Percentiles rank a stretch among this genome's conserved stretches.
Evolutionary conservation across 2,113 vertebrate species (phyloP).

Genomic region (Anthoscopus minutus): DNA sequence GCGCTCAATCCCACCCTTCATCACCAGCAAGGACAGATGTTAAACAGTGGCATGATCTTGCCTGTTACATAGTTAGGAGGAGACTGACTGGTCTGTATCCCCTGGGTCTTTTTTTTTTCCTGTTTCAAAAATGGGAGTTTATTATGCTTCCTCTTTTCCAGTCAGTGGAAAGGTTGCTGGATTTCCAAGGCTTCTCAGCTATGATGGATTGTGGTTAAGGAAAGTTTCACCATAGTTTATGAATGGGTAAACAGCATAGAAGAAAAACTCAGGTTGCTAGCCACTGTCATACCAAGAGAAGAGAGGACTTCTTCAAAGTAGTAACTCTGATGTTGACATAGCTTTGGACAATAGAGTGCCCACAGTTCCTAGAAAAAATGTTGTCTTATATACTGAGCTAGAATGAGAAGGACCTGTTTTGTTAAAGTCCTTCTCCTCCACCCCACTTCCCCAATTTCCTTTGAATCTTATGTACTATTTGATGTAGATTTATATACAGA

Average conservation of each 20-base stretch:
- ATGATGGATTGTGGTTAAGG: neutral
- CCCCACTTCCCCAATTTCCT: accelerated
- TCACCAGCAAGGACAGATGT: neutral
- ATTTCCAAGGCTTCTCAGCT: neutral
- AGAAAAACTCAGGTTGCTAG: neutral
- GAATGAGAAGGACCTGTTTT: neutral
- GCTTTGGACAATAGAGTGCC: neutral
- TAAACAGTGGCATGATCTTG: neutral
- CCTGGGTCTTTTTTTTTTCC: neutral
- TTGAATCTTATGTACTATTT: neutral
- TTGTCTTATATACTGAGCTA: neutral
- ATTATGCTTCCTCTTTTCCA: neutral
- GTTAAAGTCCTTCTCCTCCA: neutral
- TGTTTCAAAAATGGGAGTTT: neutral
- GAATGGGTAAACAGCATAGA: neutral
- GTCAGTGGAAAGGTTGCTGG: neutral
- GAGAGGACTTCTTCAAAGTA: neutral
- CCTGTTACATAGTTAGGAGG: neutral
- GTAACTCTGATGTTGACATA: neutral
- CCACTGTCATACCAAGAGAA: neutral
- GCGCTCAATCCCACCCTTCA: neutral
- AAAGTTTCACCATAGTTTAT: neutral
- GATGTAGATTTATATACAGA: neutral
- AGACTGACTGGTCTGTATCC: neutral
- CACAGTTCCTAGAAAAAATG: neutral